Conservation (phyloP, 2,113 vertebrate species). For the Chrysochloris asiatica region DNA sequence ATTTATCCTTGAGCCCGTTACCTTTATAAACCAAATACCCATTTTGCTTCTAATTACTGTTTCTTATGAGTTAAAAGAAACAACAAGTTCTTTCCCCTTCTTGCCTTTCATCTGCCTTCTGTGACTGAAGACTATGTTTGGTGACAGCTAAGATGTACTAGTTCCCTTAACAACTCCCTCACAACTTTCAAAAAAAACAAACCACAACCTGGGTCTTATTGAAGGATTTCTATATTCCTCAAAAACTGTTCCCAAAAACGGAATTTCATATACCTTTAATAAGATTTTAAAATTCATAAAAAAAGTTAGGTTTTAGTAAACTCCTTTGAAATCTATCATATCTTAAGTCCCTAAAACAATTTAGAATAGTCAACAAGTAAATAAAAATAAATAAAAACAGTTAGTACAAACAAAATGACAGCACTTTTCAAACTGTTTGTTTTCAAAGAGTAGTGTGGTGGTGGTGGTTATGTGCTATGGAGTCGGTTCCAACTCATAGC, state of each 20-base stretch:
- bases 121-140: background rate
- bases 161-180: slow-evolving; percentile 41
- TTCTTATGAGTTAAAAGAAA: slow-evolving; percentile 15
- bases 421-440: too few species aligned
- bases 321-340: slow-evolving; percentile 7
- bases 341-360: background rate
- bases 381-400: background rate
- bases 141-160: slow-evolving; percentile 25
- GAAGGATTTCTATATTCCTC: background rate
- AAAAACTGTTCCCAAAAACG: slow-evolving; percentile 26
- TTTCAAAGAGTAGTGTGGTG: too few species aligned
- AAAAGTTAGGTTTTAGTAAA: background rate
- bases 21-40: background rate
- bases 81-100: slow-evolving; percentile 5
- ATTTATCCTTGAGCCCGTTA: too few species aligned
- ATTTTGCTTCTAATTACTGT: slow-evolving; percentile 28
- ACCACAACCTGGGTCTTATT: background rate
- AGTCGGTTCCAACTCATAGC: too few species aligned
- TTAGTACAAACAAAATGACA: too few species aligned
- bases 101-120: slow-evolving; percentile 45
- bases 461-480: slow-evolving; percentile 3
- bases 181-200: slow-evolving; percentile 28
- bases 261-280: slow-evolving; percentile 11
- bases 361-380: slow-evolving; percentile 22
- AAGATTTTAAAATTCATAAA: slow-evolving; percentile 22